A percentile compares a stretch with the other conserved stretches of the same genome.
These are phyloP conservation scores for Acanthosepion esculentum DNA, from an alignment of 2,888 invertebrate genomes.

Conservation along the genomic window DNA sequence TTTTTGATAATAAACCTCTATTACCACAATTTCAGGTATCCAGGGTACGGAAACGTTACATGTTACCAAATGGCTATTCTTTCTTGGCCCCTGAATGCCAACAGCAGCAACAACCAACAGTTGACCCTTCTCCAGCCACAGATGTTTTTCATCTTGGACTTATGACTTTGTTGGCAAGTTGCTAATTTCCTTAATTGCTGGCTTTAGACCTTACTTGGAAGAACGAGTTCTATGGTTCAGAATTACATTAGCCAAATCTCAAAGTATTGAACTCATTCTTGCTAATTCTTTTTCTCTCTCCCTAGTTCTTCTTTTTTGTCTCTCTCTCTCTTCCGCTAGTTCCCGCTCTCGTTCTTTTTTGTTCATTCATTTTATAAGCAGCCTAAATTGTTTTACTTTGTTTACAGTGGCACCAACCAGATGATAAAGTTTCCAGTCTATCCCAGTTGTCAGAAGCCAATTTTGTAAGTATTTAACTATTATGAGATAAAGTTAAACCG, in stretches of 20 bases:
- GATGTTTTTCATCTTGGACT: constrained; percentile 44
- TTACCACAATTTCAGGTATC: not conserved
- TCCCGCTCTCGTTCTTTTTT: too few species aligned
- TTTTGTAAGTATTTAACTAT: constrained; percentile 34
- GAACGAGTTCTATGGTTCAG: too few species aligned
- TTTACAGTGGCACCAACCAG: constrained; percentile 45
- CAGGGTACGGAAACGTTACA: not conserved
- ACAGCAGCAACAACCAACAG: constrained; percentile 35
- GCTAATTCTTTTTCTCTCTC: too few species aligned
- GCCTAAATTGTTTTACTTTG: not conserved
- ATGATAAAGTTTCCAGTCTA: constrained; percentile 16
- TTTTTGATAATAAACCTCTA: not conserved
- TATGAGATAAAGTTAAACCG: not conserved
- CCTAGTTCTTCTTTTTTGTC: too few species aligned
- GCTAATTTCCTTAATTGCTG: not conserved
- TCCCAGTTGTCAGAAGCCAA: constrained; percentile 35
- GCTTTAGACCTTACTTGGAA: not conserved
- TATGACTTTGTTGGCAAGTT: constrained; percentile 43
- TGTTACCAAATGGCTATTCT: constrained; percentile 41
- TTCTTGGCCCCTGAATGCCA: constrained; percentile 41
- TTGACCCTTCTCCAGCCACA: constrained; percentile 42
- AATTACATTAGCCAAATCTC: too few species aligned
- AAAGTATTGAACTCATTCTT: too few species aligned
- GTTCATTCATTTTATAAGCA: too few species aligned
- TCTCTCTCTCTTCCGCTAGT: too few species aligned